These are phyloP conservation scores for Thyatira batis DNA, from an alignment of 2,888 invertebrate genomes.

Conservation along the genomic window DNA sequence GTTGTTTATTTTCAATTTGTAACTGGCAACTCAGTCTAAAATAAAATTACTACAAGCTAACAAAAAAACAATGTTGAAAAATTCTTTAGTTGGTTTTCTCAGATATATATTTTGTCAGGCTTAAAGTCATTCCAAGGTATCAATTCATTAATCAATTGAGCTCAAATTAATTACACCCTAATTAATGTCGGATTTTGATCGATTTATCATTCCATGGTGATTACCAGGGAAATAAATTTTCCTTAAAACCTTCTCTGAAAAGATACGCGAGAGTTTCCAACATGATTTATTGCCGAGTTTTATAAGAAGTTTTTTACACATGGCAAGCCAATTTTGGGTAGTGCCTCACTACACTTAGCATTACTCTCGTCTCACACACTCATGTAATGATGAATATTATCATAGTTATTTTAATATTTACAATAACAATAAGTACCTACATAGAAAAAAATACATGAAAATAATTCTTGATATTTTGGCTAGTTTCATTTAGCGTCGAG, in stretches of 20 bases:
- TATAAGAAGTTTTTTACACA: neutral
- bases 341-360: neutral
- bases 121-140: neutral
- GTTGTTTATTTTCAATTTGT: neutral
- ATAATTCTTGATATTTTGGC: neutral
- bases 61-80: no score
- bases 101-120: no score
- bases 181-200: constrained; percentile 30
- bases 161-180: neutral
- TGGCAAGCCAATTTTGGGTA: neutral
- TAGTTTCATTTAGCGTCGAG: neutral
- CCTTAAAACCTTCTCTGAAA: constrained; percentile 10
- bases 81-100: no score
- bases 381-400: neutral
- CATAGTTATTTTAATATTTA: no score
- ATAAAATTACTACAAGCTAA: neutral
- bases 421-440: neutral
- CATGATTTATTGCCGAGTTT: constrained; percentile 36
- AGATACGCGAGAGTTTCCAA: constrained; percentile 19
- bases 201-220: constrained; percentile 17
- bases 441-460: neutral
- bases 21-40: neutral
- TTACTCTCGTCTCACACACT: neutral
- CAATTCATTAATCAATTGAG: neutral
- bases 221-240: constrained; percentile 25